Percentiles rank a stretch among this genome's conserved stretches.
phyloP scores from a whole-genome alignment of 2,113 vertebrate genomes.

The Pygathrix nemaeus region DNA sequence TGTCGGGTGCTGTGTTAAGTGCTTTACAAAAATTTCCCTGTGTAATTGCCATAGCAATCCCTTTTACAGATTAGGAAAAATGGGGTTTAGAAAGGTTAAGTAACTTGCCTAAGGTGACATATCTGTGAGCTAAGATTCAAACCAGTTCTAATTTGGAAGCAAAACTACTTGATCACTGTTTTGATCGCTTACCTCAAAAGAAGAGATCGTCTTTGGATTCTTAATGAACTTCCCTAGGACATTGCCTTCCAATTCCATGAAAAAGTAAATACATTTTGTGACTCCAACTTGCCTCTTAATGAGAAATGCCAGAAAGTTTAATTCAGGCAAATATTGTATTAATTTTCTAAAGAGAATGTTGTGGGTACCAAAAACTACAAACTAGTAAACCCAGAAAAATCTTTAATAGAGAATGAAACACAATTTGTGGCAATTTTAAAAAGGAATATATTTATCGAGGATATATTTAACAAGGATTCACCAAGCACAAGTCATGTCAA shows the following conservation, averaged over 20 bases:
- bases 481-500: background rate
- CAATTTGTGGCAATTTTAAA: background rate
- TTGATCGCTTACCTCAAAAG: background rate
- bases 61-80: background rate
- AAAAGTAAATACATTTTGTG: background rate
- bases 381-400: background rate
- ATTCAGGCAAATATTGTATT: background rate
- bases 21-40: background rate
- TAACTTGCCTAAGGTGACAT: background rate
- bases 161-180: background rate
- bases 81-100: background rate
- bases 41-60: background rate
- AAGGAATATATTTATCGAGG: background rate
- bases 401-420: background rate
- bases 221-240: background rate
- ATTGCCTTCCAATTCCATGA: background rate
- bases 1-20: background rate
- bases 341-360: background rate
- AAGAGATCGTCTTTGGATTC: background rate
- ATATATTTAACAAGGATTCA: background rate
- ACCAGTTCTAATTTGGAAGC: background rate
- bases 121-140: background rate
- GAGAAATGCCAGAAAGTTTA: background rate
- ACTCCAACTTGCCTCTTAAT: background rate
- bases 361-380: background rate